phyloP scores from a whole-genome alignment of 1,140 invertebrate genomes.

The Penaeus vannamei region DNA sequence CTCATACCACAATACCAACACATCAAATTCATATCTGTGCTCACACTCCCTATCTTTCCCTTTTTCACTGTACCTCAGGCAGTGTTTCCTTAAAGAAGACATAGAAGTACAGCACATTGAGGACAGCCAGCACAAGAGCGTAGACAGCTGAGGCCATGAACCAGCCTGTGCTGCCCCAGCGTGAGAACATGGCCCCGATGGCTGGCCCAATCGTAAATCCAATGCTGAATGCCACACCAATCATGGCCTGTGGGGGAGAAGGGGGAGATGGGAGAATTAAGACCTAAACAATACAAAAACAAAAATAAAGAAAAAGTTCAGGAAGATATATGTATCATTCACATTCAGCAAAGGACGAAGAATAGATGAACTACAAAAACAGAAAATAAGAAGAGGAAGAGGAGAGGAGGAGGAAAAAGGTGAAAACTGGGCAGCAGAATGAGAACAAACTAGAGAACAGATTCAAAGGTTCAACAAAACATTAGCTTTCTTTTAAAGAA shows the following conservation, averaged over 20 bases:
- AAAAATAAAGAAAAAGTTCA: neutral
- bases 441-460: no score
- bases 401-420: no score
- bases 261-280: neutral
- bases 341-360: no score
- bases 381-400: no score
- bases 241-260: conserved; percentile 78
- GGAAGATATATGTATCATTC: no score
- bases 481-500: conserved; percentile 84
- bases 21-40: neutral
- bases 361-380: no score
- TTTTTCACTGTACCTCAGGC: conserved; percentile 76
- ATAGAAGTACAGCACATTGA: conserved; percentile 85
- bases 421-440: no score
- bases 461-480: conserved; percentile 90
- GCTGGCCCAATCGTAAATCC: conserved; percentile 97
- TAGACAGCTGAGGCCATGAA: conserved; percentile 88
- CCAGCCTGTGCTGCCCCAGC: conserved; percentile 81
- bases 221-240: conserved; percentile 97
- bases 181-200: conserved; percentile 93
- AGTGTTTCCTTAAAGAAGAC: conserved; percentile 90
- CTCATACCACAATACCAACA: neutral
- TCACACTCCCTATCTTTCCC: conserved; percentile 68
- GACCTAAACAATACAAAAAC: neutral
- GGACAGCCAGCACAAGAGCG: conserved; percentile 83